phyloP scores from a whole-genome alignment of 2,888 invertebrate species.

The Oasisia sp. region DNA sequence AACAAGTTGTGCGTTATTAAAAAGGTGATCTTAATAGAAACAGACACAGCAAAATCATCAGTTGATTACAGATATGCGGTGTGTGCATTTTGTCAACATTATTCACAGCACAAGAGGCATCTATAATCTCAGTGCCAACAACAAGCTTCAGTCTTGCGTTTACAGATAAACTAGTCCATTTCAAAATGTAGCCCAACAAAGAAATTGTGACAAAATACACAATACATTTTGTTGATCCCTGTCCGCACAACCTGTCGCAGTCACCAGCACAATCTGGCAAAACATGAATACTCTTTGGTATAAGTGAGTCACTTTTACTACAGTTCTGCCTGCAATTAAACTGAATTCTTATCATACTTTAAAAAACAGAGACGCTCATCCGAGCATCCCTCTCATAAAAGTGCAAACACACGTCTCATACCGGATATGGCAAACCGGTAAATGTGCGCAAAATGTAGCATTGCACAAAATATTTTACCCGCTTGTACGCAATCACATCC shows the following conservation, averaged over 20 bases:
- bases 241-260: background rate
- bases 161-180: background rate
- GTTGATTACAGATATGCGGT: background rate
- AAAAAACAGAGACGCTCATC: background rate
- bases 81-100: background rate
- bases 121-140: background rate
- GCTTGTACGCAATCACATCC: background rate
- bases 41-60: background rate
- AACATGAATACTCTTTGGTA: background rate
- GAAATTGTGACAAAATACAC: background rate
- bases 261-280: background rate
- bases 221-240: background rate
- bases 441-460: constrained; percentile 4
- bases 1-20: background rate
- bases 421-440: background rate
- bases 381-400: background rate
- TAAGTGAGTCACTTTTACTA: background rate
- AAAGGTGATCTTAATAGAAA: background rate
- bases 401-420: background rate
- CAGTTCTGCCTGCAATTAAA: background rate
- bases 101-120: background rate
- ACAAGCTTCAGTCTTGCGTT: background rate
- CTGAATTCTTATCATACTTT: background rate
- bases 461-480: constrained; percentile 3
- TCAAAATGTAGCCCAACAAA: background rate